Evolutionary conservation across 2,797 vertebrate genomes (phyloP).

Genomic region (Scolopax bukidnonensis): DNA sequence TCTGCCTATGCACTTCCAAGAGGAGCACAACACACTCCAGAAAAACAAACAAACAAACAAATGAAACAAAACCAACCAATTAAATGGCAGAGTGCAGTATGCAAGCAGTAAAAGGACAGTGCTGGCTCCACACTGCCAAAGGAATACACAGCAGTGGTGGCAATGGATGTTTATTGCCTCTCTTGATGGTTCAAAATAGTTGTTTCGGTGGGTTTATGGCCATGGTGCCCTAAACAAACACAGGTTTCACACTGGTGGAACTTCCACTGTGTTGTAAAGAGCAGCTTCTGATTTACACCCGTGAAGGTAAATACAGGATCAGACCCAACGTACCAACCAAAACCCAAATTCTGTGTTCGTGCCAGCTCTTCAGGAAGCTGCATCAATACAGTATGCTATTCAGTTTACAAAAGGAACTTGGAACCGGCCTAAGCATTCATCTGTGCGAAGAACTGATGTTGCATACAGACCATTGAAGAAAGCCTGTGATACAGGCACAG

Average conservation of each 20-base stretch:
- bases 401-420: neutral
- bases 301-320: neutral
- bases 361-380: neutral
- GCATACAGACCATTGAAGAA: neutral
- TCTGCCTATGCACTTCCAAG: neutral
- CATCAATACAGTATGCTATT: neutral
- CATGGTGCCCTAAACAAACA: neutral
- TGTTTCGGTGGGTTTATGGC: neutral
- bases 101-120: neutral
- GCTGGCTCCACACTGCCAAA: neutral
- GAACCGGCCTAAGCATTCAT: neutral
- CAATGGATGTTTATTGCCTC: neutral
- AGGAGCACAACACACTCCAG: neutral
- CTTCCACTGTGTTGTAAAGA: neutral
- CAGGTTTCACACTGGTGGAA: neutral
- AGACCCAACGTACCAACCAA: accelerated
- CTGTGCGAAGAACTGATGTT: neutral
- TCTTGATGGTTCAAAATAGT: neutral
- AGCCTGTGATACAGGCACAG: neutral
- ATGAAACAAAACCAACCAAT: neutral
- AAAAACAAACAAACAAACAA: neutral
- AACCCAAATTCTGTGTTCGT: neutral
- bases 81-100: neutral
- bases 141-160: neutral
- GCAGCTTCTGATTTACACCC: neutral